phyloP scores from a whole-genome alignment of 2,113 vertebrate species.

The Panurus biarmicus region DNA sequence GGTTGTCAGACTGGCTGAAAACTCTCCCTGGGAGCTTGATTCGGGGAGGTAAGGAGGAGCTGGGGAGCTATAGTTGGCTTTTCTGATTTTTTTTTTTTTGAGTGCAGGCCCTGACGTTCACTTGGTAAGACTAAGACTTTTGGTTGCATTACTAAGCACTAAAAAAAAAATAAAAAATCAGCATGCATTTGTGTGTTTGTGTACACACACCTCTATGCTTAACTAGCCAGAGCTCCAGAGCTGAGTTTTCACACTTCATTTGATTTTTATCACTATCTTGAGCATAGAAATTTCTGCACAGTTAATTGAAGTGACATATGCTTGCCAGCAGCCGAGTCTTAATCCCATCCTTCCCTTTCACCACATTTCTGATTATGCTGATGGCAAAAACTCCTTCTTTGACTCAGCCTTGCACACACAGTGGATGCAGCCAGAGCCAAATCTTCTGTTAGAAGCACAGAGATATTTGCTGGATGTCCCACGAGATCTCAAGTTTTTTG shows the following conservation, averaged over 20 bases:
- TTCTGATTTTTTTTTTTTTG: background rate
- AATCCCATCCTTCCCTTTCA: slow-evolving; percentile 27
- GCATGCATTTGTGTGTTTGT: background rate
- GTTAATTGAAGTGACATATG: slow-evolving; percentile 22
- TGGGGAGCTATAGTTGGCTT: background rate
- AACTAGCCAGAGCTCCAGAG: background rate
- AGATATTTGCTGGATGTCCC: background rate
- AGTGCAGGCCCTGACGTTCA: background rate
- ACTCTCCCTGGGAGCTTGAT: background rate
- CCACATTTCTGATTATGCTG: slow-evolving; percentile 28
- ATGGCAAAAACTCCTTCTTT: slow-evolving; percentile 1
- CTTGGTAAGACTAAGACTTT: background rate
- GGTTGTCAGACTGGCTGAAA: background rate
- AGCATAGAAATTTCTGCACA: background rate
- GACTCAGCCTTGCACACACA: background rate
- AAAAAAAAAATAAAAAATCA: background rate
- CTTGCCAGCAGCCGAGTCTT: slow-evolving; percentile 17
- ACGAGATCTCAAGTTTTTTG: background rate
- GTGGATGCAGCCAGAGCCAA: background rate
- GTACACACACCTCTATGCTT: background rate
- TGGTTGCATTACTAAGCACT: background rate
- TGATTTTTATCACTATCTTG: slow-evolving; percentile 25
- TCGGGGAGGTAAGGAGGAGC: background rate
- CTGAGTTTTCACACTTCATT: slow-evolving; percentile 5
- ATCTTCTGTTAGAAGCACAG: background rate